These are phyloP conservation scores for Cataglyphis cursor DNA, from an alignment of 2,888 invertebrate species.

Conservation along the genomic window DNA sequence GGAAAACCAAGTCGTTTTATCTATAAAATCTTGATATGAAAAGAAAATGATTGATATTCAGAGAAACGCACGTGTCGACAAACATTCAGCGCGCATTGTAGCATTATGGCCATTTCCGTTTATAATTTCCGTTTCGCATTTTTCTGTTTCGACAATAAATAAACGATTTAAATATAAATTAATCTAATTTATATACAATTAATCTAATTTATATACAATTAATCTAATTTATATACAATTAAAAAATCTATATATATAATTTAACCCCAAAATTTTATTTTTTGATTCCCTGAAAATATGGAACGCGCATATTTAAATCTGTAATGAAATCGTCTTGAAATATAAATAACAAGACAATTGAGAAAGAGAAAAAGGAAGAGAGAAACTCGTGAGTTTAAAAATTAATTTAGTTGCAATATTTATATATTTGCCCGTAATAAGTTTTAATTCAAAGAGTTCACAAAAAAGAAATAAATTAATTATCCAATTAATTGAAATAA, in stretches of 20 bases:
- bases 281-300: background rate
- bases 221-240: background rate
- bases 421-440: background rate
- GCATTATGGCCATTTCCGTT: conserved; percentile 11
- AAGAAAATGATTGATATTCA: conserved; percentile 58
- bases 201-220: too few species aligned
- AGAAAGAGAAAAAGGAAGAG: background rate
- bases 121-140: conserved; percentile 6
- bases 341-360: background rate
- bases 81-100: conserved; percentile 31
- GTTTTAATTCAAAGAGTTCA: conserved; percentile 4
- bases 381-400: conserved; percentile 1
- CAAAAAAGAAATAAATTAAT: conserved; percentile 18
- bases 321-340: background rate
- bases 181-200: background rate
- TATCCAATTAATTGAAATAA: conserved; percentile 21
- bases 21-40: background rate
- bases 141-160: background rate
- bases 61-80: conserved; percentile 42
- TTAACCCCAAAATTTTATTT: background rate
- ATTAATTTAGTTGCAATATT: conserved; percentile 20
- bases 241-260: background rate
- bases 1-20: conserved; percentile 11
- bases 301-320: background rate
- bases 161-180: background rate